Percentiles rank a stretch among this genome's conserved stretches.
Evolutionary conservation across 2,113 vertebrate genomes (phyloP).

Genomic region (Vombatus ursinus): DNA sequence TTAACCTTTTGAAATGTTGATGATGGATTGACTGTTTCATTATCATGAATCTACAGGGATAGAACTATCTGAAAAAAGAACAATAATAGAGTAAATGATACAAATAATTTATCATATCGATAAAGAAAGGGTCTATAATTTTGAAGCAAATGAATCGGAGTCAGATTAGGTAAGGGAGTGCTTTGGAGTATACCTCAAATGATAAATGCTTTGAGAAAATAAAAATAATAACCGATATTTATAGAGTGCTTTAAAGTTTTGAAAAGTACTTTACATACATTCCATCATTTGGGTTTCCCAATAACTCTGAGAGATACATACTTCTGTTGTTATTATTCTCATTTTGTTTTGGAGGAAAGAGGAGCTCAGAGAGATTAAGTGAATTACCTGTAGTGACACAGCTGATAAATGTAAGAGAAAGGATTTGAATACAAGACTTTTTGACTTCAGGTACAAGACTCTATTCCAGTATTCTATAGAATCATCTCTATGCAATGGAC

Average conservation of each 20-base stretch:
- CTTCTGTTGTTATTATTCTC: background rate
- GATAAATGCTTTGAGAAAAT: background rate
- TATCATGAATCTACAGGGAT: background rate
- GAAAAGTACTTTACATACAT: background rate
- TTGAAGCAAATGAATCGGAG: background rate
- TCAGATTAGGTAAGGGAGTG: background rate
- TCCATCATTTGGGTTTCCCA: background rate
- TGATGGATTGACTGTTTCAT: background rate
- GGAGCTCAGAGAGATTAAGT: background rate
- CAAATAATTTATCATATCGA: background rate
- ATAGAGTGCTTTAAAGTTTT: background rate
- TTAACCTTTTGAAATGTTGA: conserved; percentile 16
- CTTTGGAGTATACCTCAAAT: background rate
- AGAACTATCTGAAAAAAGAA: background rate
- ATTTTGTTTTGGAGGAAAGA: background rate
- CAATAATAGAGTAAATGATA: background rate
- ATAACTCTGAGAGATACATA: background rate
- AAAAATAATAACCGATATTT: background rate
- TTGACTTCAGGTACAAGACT: background rate
- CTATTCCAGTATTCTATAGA: background rate
- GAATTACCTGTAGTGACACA: background rate
- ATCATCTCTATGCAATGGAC: background rate
- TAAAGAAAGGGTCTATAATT: background rate
- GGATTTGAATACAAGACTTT: background rate
- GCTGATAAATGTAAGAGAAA: background rate